Conservation (phyloP, 2,888 invertebrate species). For the Cenopis cana region DNA sequence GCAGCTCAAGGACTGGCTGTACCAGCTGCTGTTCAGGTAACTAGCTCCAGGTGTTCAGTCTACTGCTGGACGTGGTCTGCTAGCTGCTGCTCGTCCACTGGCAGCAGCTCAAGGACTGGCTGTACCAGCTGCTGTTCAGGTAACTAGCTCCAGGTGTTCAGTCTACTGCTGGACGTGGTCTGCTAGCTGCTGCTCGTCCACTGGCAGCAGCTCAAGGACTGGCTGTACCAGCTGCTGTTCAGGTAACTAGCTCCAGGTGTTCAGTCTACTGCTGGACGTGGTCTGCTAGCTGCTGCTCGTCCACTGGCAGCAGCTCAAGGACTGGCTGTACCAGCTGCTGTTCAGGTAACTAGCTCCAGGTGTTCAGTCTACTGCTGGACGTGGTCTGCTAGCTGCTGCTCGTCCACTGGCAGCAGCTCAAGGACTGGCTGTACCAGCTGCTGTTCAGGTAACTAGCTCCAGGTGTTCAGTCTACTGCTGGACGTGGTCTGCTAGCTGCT, state of each 20-base stretch:
- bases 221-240: slow-evolving; percentile 96
- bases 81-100: too few relatives aligned
- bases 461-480: too few relatives aligned
- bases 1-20: slow-evolving; percentile 97
- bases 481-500: too few relatives aligned
- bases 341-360: slow-evolving; percentile 89
- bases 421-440: slow-evolving; percentile 97
- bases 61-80: too few relatives aligned
- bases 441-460: slow-evolving; percentile 86
- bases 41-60: background rate
- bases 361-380: slow-evolving; percentile 55
- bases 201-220: slow-evolving; percentile 94
- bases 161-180: slow-evolving; percentile 96
- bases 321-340: slow-evolving; percentile 96
- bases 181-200: slow-evolving; percentile 95
- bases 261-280: too few relatives aligned
- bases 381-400: slow-evolving; percentile 97
- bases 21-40: slow-evolving; percentile 92
- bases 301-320: background rate
- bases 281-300: too few relatives aligned
- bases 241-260: slow-evolving; percentile 68
- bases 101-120: slow-evolving; percentile 81
- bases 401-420: slow-evolving; percentile 93
- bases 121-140: slow-evolving; percentile 78
- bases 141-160: slow-evolving; percentile 79